phyloP scores from a whole-genome alignment of 2,113 vertebrate species.

The Serinus canaria region DNA sequence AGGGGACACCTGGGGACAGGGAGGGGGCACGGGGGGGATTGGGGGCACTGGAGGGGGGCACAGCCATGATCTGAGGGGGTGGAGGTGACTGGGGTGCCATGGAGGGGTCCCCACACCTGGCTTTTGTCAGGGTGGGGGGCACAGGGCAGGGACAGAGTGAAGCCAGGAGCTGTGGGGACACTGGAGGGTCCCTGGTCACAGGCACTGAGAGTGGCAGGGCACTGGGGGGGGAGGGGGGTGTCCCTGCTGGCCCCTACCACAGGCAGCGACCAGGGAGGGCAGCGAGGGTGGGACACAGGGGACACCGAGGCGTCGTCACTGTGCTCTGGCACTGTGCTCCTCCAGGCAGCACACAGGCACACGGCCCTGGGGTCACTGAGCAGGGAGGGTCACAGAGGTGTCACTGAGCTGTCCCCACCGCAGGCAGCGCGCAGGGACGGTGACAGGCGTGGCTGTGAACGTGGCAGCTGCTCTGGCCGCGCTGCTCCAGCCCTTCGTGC shows the following conservation, averaged over 20 bases:
- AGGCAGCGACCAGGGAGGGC: background rate
- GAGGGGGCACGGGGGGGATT: no score
- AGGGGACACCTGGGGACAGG: background rate
- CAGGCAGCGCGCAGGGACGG: conserved; percentile 87
- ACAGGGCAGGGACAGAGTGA: background rate
- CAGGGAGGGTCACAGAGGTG: background rate
- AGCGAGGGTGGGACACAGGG: background rate
- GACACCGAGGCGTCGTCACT: background rate
- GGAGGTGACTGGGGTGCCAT: no score
- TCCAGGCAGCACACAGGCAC: background rate
- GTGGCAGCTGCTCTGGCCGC: conserved; percentile 83
- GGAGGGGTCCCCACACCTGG: background rate
- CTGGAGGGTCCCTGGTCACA: background rate
- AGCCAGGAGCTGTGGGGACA: background rate
- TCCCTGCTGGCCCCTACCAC: background rate
- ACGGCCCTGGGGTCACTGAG: background rate
- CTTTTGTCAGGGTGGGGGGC: background rate
- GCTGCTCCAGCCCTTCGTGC: conserved; percentile 91
- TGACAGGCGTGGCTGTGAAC: conserved; percentile 89
- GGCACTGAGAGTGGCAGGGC: background rate
- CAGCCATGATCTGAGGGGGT: background rate
- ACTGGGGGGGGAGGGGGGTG: background rate
- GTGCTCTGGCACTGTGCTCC: background rate
- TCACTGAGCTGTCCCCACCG: background rate
- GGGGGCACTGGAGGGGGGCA: background rate